phyloP scores from a whole-genome alignment of 2,797 vertebrate species.

The Ptychadena robeensis region DNA sequence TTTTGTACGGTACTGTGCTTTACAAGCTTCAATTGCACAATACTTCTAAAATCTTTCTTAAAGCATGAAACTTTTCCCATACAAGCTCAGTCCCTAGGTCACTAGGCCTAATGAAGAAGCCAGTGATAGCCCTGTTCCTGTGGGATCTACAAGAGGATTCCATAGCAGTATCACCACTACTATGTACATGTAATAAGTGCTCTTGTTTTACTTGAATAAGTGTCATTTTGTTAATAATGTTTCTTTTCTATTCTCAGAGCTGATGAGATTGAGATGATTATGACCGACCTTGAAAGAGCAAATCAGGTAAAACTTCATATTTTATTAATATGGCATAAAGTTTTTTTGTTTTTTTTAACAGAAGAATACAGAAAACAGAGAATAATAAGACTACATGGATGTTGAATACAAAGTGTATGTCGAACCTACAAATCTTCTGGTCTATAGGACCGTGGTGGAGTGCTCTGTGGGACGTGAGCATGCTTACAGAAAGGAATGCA shows the following conservation, averaged over 20 bases:
- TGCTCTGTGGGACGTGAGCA: background rate
- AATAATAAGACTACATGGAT: background rate
- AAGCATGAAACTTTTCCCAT: too few species aligned
- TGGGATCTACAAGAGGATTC: too few species aligned
- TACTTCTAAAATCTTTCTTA: too few species aligned
- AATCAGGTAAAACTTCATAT: conserved; percentile 89
- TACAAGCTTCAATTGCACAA: too few species aligned
- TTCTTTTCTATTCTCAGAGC: conserved; percentile 78
- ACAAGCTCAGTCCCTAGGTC: too few species aligned
- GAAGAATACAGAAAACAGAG: too few species aligned
- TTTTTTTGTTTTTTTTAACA: too few species aligned
- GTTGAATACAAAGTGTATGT: background rate
- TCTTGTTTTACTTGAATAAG: background rate
- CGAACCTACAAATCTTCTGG: background rate
- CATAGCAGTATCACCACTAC: background rate
- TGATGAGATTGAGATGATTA: conserved; percentile 98
- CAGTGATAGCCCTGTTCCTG: too few species aligned
- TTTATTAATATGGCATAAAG: background rate
- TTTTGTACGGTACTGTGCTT: too few species aligned
- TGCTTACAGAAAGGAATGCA: background rate
- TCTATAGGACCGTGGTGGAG: background rate
- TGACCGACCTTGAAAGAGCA: conserved; percentile 98
- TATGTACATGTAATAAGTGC: background rate
- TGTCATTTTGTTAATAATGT: background rate
- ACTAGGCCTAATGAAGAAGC: too few species aligned